A percentile compares a stretch with the other conserved stretches of the same genome.
Evolutionary conservation across 2,888 invertebrate species (phyloP).

Genomic region (Physocephala rufipes): DNA sequence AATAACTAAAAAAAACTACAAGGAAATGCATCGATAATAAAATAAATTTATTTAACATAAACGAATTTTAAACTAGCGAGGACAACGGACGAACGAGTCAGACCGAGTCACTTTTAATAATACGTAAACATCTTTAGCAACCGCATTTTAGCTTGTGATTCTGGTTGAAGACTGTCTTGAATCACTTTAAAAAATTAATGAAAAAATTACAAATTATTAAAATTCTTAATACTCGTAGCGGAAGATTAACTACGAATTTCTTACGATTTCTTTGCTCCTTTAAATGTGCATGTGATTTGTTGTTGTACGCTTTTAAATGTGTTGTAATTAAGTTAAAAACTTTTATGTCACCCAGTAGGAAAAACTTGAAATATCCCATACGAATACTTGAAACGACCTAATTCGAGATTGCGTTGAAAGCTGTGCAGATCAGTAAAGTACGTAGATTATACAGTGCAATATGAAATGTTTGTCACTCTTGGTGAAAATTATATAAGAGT

Average conservation of each 20-base stretch:
- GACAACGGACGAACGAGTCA: constrained; percentile 1
- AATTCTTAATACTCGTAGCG: not conserved
- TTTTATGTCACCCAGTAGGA: too few relatives aligned
- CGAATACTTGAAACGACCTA: too few relatives aligned
- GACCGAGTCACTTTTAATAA: constrained; percentile 27
- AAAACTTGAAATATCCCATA: too few relatives aligned
- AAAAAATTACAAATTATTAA: constrained; percentile 16
- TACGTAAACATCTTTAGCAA: constrained; percentile 21
- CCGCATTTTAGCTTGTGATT: constrained; percentile 12
- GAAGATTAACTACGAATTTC: not conserved
- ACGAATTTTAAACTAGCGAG: constrained; percentile 45
- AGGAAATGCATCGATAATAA: constrained; percentile 47
- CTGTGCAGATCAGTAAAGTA: too few relatives aligned
- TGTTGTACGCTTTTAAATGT: too few relatives aligned
- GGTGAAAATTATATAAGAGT: too few relatives aligned
- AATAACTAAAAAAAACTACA: constrained; percentile 42
- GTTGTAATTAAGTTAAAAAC: too few relatives aligned
- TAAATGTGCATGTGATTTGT: too few relatives aligned
- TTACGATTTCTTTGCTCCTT: too few relatives aligned
- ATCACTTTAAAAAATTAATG: not conserved
- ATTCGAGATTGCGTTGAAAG: too few relatives aligned
- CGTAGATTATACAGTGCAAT: too few relatives aligned
- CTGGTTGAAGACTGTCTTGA: constrained; percentile 6
- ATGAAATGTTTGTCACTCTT: too few relatives aligned
- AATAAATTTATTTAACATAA: constrained; percentile 40